A percentile compares a stretch with the other conserved stretches of the same genome.
These are phyloP conservation scores for Eulemur coronatus DNA, from an alignment of 2,797 vertebrate genomes.

Conservation along the genomic window DNA sequence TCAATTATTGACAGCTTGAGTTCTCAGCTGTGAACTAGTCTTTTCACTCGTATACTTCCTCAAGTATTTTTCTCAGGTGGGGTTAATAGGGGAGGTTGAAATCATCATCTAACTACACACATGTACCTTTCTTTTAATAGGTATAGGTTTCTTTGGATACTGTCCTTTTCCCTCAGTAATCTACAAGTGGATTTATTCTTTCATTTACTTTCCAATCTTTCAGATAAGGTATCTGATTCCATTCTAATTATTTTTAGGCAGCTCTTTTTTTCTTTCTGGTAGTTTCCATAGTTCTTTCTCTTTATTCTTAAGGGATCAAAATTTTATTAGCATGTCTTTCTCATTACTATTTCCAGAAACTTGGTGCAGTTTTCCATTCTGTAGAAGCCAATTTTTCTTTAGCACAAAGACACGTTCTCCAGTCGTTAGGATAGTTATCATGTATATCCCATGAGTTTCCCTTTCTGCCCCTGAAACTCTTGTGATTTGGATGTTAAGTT, in stretches of 20 bases:
- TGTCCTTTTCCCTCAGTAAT: neutral
- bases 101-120: neutral
- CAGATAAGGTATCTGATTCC: neutral
- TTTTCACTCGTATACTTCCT: neutral
- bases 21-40: neutral
- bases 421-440: neutral
- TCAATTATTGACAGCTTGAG: neutral
- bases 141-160: neutral
- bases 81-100: neutral
- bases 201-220: neutral
- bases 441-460: neutral
- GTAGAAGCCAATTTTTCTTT: neutral
- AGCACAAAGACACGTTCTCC: neutral
- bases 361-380: neutral
- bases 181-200: neutral
- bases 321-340: neutral
- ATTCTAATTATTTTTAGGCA: neutral
- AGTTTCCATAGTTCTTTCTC: neutral
- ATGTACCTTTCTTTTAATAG: neutral
- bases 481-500: neutral
- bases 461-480: neutral
- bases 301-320: neutral
- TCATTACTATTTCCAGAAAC: neutral
- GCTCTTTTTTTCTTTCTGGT: neutral
- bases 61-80: neutral